Conservation (phyloP, 2,888 invertebrate species). For the Ferdinandea cuprea region DNA sequence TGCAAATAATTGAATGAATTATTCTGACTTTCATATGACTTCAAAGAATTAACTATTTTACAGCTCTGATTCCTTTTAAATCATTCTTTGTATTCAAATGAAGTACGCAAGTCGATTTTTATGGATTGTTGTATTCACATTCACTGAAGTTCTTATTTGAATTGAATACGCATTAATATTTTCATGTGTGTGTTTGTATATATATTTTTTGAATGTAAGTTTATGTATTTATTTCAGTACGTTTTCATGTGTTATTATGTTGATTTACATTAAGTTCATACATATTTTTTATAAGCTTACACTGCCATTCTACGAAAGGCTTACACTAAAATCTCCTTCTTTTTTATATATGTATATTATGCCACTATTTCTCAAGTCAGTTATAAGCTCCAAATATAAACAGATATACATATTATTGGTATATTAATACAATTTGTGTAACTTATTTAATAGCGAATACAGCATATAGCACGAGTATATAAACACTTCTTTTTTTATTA, state of each 20-base stretch:
- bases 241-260: constrained; percentile 42
- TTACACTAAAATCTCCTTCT: constrained; percentile 45
- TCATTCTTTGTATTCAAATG: background rate
- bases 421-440: constrained; percentile 62
- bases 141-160: background rate
- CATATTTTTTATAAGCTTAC: constrained; percentile 45
- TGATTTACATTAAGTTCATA: constrained; percentile 31
- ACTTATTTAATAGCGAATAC: constrained; percentile 58
- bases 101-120: constrained; percentile 2
- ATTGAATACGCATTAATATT: constrained; percentile 23
- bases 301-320: constrained; percentile 42
- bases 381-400: constrained; percentile 61
- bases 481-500: constrained; percentile 51
- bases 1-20: too few species aligned
- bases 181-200: constrained; percentile 8
- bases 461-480: constrained; percentile 71
- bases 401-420: constrained; percentile 60
- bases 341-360: constrained; percentile 9
- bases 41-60: too few species aligned
- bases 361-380: constrained; percentile 1
- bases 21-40: too few species aligned
- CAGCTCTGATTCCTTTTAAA: background rate
- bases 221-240: constrained; percentile 53
- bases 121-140: background rate
- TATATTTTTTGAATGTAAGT: constrained; percentile 31